phyloP scores from a whole-genome alignment of 2,797 vertebrate genomes.

The Odontamblyopus lacepedii region DNA sequence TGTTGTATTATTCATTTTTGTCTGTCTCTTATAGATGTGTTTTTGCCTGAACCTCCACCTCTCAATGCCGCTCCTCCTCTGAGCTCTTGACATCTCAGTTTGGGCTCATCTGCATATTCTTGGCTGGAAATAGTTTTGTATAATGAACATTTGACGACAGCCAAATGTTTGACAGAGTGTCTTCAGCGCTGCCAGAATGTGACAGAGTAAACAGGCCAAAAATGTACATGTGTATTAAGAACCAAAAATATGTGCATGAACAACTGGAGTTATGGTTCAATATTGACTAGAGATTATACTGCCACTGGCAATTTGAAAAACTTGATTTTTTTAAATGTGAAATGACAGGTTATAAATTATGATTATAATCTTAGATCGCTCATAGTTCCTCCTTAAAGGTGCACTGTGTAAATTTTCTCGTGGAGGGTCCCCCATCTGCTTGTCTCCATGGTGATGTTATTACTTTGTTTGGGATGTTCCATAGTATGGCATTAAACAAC shows the following conservation, averaged over 20 bases:
- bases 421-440: too few species aligned
- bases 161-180: conserved; percentile 1
- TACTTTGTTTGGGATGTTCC: too few species aligned
- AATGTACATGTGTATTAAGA: neutral
- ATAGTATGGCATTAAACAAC: too few species aligned
- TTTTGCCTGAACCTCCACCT: conserved; percentile 28
- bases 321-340: neutral
- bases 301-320: neutral
- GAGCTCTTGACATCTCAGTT: conserved; percentile 24
- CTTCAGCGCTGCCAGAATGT: conserved; percentile 1
- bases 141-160: conserved; percentile 1
- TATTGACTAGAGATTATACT: neutral
- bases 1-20: conserved; percentile 30
- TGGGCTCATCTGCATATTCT: conserved; percentile 9
- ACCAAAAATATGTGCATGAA: neutral
- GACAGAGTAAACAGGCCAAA: neutral
- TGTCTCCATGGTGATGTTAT: too few species aligned
- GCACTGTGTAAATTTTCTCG: too few species aligned
- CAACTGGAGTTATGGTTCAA: neutral
- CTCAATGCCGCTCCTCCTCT: conserved; percentile 21
- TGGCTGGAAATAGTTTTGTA: conserved; percentile 9
- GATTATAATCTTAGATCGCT: neutral
- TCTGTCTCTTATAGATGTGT: conserved; percentile 24
- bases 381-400: neutral
- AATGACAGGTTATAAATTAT: neutral